A percentile compares a stretch with the other conserved stretches of the same genome.
These are phyloP conservation scores for Pitta sordida DNA, from an alignment of 2,113 vertebrate species.

Conservation along the genomic window DNA sequence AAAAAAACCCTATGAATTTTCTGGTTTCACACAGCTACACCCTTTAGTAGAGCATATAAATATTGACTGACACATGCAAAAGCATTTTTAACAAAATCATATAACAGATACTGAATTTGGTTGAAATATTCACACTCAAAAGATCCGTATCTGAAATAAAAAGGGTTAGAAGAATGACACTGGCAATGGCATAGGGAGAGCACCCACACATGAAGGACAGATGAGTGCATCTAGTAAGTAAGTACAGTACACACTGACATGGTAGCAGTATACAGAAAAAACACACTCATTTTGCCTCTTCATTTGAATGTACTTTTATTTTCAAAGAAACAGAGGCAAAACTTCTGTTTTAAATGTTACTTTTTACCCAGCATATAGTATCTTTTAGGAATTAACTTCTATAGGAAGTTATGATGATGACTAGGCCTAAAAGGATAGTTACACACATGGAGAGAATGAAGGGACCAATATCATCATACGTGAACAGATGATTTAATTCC, in stretches of 20 bases:
- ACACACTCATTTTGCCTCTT: neutral
- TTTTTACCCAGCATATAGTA: neutral
- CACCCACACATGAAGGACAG: conserved; percentile 14
- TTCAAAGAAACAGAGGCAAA: neutral
- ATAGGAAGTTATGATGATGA: neutral
- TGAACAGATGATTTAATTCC: neutral
- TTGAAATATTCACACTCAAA: neutral
- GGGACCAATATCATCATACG: neutral
- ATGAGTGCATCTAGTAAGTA: neutral
- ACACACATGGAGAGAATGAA: neutral
- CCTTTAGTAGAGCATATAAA: neutral
- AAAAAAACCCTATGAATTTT: neutral
- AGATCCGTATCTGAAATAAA: conserved; percentile 31
- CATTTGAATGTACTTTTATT: neutral
- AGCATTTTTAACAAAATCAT: neutral
- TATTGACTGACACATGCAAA: neutral
- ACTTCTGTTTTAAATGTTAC: neutral
- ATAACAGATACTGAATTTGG: neutral
- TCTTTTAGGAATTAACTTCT: neutral
- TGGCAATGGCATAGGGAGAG: neutral
- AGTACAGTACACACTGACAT: conserved; percentile 7
- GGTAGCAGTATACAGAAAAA: neutral
- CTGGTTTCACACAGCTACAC: neutral
- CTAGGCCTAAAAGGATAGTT: neutral
- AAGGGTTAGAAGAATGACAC: conserved; percentile 38